Evolutionary conservation across 2,888 invertebrate species (phyloP).

Genomic region (Nebria brevicollis): DNA sequence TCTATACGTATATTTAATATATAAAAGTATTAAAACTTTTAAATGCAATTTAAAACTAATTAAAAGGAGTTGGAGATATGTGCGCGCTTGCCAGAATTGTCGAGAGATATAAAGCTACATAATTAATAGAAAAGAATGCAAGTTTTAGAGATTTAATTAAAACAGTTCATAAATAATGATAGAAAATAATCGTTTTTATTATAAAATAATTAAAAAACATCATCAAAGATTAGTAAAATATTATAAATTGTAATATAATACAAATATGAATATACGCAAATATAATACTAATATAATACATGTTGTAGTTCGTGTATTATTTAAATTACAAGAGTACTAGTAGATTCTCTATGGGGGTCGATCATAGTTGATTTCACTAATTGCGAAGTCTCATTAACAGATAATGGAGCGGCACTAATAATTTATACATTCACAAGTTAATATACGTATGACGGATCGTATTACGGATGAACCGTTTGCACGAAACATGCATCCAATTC

Average conservation of each 20-base stretch:
- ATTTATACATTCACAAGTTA: constrained; percentile 39
- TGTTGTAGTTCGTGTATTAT: background rate
- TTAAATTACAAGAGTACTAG: constrained; percentile 22
- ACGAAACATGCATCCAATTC: constrained; percentile 8
- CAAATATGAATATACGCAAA: background rate
- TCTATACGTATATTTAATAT: constrained; percentile 25
- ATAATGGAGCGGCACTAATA: constrained; percentile 29
- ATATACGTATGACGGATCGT: constrained; percentile 32
- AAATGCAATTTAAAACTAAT: constrained; percentile 44
- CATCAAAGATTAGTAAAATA: too few species aligned
- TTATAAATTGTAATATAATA: too few species aligned
- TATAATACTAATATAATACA: background rate
- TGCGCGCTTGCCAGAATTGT: background rate
- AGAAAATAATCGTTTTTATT: too few species aligned
- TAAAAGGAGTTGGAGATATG: constrained; percentile 30
- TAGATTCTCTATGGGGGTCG: constrained; percentile 9
- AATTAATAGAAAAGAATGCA: constrained; percentile 41
- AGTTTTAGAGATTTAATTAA: background rate
- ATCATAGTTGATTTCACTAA: constrained; percentile 31
- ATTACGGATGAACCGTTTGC: background rate
- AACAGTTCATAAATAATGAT: too few species aligned
- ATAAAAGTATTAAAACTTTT: constrained; percentile 45
- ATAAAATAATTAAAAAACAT: too few species aligned
- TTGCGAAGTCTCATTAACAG: constrained; percentile 31
- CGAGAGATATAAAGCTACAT: constrained; percentile 28